phyloP scores from a whole-genome alignment of 2,113 vertebrate genomes.

The Takifugu bimaculatus region DNA sequence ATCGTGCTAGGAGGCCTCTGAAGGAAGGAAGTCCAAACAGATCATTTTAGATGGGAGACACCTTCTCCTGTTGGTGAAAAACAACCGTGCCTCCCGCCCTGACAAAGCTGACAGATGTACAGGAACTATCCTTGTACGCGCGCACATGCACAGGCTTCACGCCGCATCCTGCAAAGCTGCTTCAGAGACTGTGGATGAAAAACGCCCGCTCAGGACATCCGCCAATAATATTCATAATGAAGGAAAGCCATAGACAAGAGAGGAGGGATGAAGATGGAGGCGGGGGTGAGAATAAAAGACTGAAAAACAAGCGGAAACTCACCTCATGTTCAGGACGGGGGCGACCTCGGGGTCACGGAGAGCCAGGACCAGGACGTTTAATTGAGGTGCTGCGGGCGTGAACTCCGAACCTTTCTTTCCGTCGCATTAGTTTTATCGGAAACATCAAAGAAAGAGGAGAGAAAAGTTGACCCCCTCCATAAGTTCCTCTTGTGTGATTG shows the following conservation, averaged over 20 bases:
- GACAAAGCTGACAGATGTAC: constrained; percentile 73
- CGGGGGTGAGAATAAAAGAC: constrained; percentile 20
- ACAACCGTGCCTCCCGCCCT: constrained; percentile 57
- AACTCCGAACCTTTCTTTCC: constrained; percentile 49
- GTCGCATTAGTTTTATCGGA: constrained; percentile 36
- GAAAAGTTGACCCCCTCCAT: not conserved
- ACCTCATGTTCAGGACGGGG: constrained; percentile 39
- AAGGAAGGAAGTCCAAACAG: constrained; percentile 68
- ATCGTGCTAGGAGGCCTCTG: constrained; percentile 51
- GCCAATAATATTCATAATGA: constrained; percentile 62
- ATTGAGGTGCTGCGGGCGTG: constrained; percentile 16
- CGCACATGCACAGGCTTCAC: constrained; percentile 19
- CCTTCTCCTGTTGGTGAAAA: constrained; percentile 69
- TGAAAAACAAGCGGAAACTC: constrained; percentile 64
- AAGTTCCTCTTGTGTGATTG: too few species aligned
- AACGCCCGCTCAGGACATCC: constrained; percentile 75
- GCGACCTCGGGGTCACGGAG: constrained; percentile 21
- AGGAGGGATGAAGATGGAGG: constrained; percentile 26
- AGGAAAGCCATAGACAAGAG: constrained; percentile 56
- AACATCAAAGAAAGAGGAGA: constrained; percentile 13
- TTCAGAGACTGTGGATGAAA: constrained; percentile 64
- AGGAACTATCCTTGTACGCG: constrained; percentile 62
- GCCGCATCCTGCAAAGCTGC: constrained; percentile 63
- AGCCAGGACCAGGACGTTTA: constrained; percentile 5
- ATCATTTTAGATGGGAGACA: constrained; percentile 61